Evolutionary conservation across 2,797 vertebrate genomes (phyloP), one percentile per base, ranked within the genome.

Genomic region (Darevskia nairensis): DNA sequence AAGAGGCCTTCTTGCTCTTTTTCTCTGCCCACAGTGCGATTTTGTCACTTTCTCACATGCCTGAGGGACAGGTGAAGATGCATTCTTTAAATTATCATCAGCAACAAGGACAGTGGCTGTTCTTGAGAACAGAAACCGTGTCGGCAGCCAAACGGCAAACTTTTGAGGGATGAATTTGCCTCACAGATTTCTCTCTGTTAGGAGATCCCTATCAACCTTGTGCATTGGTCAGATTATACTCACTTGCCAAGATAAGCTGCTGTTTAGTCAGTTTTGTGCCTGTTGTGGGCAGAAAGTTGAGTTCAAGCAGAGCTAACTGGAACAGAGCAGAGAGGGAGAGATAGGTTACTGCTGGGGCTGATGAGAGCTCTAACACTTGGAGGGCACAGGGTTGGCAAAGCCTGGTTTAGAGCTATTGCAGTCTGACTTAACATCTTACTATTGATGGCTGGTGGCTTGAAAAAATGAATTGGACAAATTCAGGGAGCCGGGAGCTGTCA

Each of bases 211-310:
- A 8, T n/a, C 82, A n/a, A 17, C 5, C 50, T 32, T 50, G n/a
- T 27, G 6, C 27, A 3, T 27, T 7, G 8, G 41, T 2, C 0
- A 15, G 61, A 55, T 10, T 66, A 71, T 92, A 98, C 98, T 98
- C 93, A 99, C 98, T 97, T 64, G 98, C 98, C 93, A 99, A 96
- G 92, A 99, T 98, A 41, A 99, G 98, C 95, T 99, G 98, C 94
- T 98, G 98, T 92, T 98, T 98, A 6, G 98, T 98, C 81, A 98
- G 96, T 39, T 97, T 97, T 5, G 97, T 97, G 80, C 98, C 98
- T n/a, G 95, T 95, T 21, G 98, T 99, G 3, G 98, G 98, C 92
- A 99, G 95, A 93, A 99, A 99, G 94, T 99, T 99, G 92, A 99
- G 97, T 88, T 99, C 98, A 96, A 99, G 92, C 76, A 99, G 95